phyloP scores from a whole-genome alignment of 2,888 invertebrate species.

The Eubasilissa splendida region DNA sequence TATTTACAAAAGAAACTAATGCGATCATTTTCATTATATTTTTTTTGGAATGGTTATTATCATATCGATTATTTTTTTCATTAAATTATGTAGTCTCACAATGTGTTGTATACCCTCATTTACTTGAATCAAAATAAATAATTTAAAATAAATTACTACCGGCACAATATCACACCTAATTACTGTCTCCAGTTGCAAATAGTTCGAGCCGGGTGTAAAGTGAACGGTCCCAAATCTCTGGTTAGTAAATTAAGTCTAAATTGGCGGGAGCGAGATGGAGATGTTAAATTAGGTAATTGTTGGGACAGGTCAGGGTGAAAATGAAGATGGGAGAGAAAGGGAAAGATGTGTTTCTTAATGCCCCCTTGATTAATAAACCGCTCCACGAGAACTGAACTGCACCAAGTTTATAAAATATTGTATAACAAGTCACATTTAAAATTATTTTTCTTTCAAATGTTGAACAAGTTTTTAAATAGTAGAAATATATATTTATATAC shows the following conservation, averaged over 20 bases:
- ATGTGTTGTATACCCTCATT: too few species aligned
- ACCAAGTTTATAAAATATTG: constrained; percentile 11
- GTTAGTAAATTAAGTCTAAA: constrained; percentile 52
- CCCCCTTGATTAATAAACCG: constrained; percentile 57
- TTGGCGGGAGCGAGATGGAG: constrained; percentile 51
- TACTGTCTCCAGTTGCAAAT: constrained; percentile 42
- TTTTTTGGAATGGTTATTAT: too few species aligned
- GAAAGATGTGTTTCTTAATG: constrained; percentile 58
- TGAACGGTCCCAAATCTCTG: constrained; percentile 41
- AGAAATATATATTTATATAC: not conserved
- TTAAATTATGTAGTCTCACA: too few species aligned
- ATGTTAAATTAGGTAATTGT: constrained; percentile 57
- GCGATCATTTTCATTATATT: too few species aligned
- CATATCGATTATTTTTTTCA: too few species aligned
- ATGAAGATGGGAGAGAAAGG: constrained; percentile 56
- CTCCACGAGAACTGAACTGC: constrained; percentile 25
- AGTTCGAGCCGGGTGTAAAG: constrained; percentile 38
- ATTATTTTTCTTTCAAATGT: not conserved
- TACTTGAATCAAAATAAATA: too few species aligned
- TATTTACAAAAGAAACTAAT: too few species aligned
- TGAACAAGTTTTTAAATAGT: not conserved
- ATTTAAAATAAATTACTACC: not conserved
- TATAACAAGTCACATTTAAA: not conserved
- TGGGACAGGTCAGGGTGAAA: constrained; percentile 56
- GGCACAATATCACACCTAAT: not conserved